Base-by-base conservation (phyloP, 2,797 vertebrate species). In the Potorous gilbertii region DNA sequence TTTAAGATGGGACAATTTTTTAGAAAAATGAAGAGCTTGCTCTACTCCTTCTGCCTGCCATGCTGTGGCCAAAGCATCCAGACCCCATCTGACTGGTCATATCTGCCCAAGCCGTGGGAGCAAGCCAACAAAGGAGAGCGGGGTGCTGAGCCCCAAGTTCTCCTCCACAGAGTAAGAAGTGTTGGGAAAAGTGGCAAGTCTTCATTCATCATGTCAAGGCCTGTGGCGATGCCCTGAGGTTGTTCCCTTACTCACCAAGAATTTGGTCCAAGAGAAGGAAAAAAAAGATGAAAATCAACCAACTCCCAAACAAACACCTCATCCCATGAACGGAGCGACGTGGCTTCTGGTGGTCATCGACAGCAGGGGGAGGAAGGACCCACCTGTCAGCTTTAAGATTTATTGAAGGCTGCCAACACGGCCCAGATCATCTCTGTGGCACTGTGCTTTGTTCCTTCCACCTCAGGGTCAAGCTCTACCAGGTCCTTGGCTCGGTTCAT, bases 391-490 rank as follows among this genome's bases (percentile, higher is more conserved):
- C 56, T 55, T 96, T 98, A 99, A 94, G 98, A 98, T 97, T 99
- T 99, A 94, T 99, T 99, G 94, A 99, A 99, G n/a, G 99, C 99
- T 0, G 99, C 99, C 98, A 99, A 95, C 1, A 99, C 98, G 0
- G 99, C 99, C 99, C 99, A 99, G 97, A 99, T 99, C 99, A 99
- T 99, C 97, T 99, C 99, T 0, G 97, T 90, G 13, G 98, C 98
- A 5, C 24, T 97, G 18, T 96, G 97, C 97, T 99, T 99, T 93
- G 96, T 97, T 4, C 98, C 98, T 94, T 99, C 99, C 62, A 97
- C 96, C 93, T 99, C 99, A 0, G 99, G 99, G 95, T 99, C 98
- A 96, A 98, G 96, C 24, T 99, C 99, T n/a, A 99, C 97, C 40
- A 99, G 97, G 94, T 98, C 97, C 96, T 98, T 99, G 96, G 98